Base-by-base conservation (phyloP, 2,113 vertebrate genomes). In the Rhabdornis inornatus region DNA sequence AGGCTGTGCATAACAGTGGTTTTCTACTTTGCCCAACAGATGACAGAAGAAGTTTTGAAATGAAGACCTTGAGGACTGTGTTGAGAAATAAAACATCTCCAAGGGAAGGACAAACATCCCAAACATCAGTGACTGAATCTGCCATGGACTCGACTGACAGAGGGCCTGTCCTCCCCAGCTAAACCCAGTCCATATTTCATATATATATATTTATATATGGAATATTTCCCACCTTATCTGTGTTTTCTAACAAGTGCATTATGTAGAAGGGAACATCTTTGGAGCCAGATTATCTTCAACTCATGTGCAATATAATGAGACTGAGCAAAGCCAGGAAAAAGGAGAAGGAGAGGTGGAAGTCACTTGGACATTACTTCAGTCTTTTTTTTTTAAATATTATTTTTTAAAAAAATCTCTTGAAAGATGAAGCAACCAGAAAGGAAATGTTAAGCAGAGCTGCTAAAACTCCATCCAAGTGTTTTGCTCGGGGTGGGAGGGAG, bases 21-120 rank as follows among this genome's bases (percentile, higher is more conserved):
- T 92, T 37, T 97, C 95, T 97, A 60, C 86, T 98, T 89, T 98
- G 47, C 85, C 87, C 94, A 37, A 78, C 97, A 98, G 97, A 87
- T 95, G 59, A 61, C 78, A 76, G 97, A 95, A 96, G 97, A 97
- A 65, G n/a, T 74, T 93, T 64, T 50, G 39, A 57, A 74, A 57
- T 18, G 17, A 61, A 92, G 89, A 94, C 72, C 83, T 83, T 50
- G 82, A 92, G 83, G 90, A 63, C 89, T 59, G 52, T 64, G 80
- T n/a, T 56, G 79, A 59, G 87, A 81, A 75, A 78, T 22, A 24
- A 89, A 95, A 93, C 25, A 8, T 47, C 91, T 59, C 50, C 74
- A 78, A 83, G 89, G 71, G 57, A 86, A 86, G 30, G 40, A 79
- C 63, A 52, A 83, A 77, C 33, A 40, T n/a, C 72, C 55, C 10